Conservation (phyloP, 1,140 invertebrate species). For the Neodiprion fabricii region DNA sequence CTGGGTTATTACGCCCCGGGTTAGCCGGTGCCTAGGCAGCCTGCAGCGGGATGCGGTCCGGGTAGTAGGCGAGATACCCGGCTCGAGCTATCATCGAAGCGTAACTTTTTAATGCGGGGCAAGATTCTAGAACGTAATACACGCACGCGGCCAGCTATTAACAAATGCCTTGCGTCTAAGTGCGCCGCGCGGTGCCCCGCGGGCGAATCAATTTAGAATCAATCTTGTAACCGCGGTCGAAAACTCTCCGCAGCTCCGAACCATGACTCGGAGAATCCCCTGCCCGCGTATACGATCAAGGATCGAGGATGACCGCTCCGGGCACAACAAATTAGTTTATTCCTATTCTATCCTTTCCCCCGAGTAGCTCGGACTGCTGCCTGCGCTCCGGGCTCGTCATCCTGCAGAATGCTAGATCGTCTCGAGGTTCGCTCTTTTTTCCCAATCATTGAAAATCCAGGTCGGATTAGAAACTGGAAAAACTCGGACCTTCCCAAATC, state of each 20-base stretch:
- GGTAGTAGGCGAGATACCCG: not conserved
- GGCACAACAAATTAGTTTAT: conserved; percentile 17
- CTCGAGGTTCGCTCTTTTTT: not conserved
- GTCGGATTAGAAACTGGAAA: not conserved
- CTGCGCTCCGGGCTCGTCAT: not conserved
- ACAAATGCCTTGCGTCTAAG: conserved; percentile 4
- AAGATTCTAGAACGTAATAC: not conserved
- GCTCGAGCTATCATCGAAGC: not conserved
- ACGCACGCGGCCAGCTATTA: not conserved
- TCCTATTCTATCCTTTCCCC: not conserved
- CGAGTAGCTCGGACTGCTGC: not conserved
- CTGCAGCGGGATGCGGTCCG: not conserved
- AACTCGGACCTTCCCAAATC: not conserved
- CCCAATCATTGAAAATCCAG: not conserved
- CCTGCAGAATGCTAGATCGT: not conserved
- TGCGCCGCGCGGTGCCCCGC: conserved; percentile 7
- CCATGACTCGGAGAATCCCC: conserved; percentile 2
- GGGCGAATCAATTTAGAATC: conserved; percentile 32
- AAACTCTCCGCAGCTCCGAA: not conserved
- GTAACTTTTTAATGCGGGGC: not conserved
- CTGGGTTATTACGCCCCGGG: not conserved
- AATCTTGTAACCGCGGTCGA: conserved; percentile 7
- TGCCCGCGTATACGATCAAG: not conserved
- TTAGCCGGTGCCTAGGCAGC: not conserved
- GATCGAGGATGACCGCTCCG: not conserved